Conservation (phyloP, 2,797 vertebrate species). For the Poeciliopsis infans region DNA sequence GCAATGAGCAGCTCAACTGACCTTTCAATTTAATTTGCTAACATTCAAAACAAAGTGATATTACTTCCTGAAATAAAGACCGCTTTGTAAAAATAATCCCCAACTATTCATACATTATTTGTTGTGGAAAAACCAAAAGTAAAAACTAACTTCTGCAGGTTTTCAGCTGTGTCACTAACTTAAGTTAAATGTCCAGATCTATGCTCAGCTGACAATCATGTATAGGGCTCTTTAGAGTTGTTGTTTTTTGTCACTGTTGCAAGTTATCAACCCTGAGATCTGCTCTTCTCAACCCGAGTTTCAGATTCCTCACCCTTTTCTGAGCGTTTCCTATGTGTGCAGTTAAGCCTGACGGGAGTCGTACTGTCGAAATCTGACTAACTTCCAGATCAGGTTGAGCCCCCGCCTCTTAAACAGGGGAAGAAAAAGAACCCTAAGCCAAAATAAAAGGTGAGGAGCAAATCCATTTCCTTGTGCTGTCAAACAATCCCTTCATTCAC, state of each 20-base stretch:
- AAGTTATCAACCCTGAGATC: conserved; percentile 75
- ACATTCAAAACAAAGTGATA: conserved; percentile 24
- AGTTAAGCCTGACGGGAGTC: conserved; percentile 76
- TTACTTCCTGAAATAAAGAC: conserved; percentile 21
- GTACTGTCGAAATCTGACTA: conserved; percentile 79
- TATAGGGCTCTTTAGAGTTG: conserved; percentile 71
- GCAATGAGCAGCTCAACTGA: conserved; percentile 22
- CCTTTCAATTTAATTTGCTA: conserved; percentile 45
- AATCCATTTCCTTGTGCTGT: conserved; percentile 81
- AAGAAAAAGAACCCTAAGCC: conserved; percentile 79
- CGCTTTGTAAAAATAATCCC: conserved; percentile 8
- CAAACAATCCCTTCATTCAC: conserved; percentile 85
- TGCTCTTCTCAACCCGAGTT: conserved; percentile 71
- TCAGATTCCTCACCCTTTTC: conserved; percentile 78
- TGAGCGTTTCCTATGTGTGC: conserved; percentile 77
- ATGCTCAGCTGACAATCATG: conserved; percentile 58
- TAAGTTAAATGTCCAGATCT: conserved; percentile 37
- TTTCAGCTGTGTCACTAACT: conserved; percentile 32
- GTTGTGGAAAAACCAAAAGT: conserved; percentile 17
- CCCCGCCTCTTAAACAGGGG: conserved; percentile 76
- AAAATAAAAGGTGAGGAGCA: conserved; percentile 83
- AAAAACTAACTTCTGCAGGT: conserved; percentile 22
- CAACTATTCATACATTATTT: conserved; percentile 4
- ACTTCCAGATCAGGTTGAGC: conserved; percentile 80
- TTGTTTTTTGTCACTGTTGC: conserved; percentile 70